A percentile compares a stretch with the other conserved stretches of the same genome.
These are phyloP conservation scores for Takifugu bimaculatus DNA, from an alignment of 2,113 vertebrate species.

Conservation along the genomic window DNA sequence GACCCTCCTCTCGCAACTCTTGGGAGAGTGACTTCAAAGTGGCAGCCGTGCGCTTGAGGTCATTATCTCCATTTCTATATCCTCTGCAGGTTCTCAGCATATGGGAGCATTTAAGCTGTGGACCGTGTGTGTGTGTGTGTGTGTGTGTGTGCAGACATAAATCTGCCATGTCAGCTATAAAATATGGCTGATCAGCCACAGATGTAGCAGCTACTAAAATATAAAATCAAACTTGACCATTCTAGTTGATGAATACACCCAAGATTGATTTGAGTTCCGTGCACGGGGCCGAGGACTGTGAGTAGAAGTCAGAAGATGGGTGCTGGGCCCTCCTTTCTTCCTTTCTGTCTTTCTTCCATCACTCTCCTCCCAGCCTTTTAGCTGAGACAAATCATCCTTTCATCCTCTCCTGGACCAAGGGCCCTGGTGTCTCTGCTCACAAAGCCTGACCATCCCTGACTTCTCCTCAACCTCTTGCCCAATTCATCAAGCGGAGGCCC, in stretches of 20 bases:
- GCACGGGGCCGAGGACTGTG: slow-evolving; percentile 28
- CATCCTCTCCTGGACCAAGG: slow-evolving; percentile 53
- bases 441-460: slow-evolving; percentile 71
- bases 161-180: slow-evolving; percentile 78
- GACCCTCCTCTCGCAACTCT: slow-evolving; percentile 41
- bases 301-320: slow-evolving; percentile 14
- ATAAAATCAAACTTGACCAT: slow-evolving; percentile 57
- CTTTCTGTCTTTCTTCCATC: slow-evolving; percentile 7
- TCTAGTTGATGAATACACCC: slow-evolving; percentile 23
- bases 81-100: slow-evolving; percentile 70
- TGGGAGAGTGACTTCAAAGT: slow-evolving; percentile 65
- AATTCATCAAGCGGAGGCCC: slow-evolving; percentile 72
- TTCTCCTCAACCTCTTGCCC: slow-evolving; percentile 70
- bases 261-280: slow-evolving; percentile 36
- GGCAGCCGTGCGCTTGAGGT: slow-evolving; percentile 59
- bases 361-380: slow-evolving; percentile 42
- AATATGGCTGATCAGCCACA: slow-evolving; percentile 74
- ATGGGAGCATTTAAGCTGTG: slow-evolving; percentile 76
- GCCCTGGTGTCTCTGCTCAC: slow-evolving; percentile 60
- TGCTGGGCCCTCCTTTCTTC: slow-evolving; percentile 41
- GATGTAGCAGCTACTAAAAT: slow-evolving; percentile 66
- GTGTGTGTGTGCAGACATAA: slow-evolving; percentile 58
- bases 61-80: slow-evolving; percentile 74
- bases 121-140: slow-evolving; percentile 36
- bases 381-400: slow-evolving; percentile 70